Percentiles rank a stretch among this genome's conserved stretches.
Evolutionary conservation across 2,888 invertebrate species (phyloP).

Genomic region (Kryphioiulus occultus): DNA sequence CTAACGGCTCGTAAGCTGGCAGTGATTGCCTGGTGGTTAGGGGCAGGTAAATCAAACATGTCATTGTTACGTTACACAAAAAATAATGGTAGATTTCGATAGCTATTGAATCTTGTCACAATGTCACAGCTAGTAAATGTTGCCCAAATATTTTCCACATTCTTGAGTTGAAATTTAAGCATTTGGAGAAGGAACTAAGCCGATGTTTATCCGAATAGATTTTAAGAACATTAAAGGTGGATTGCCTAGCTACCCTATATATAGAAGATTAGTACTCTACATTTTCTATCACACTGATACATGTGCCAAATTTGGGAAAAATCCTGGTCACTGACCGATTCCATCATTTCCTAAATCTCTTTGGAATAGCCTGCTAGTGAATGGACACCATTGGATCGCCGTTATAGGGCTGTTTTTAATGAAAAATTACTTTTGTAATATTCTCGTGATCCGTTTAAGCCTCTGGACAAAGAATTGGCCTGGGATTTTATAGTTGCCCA

Average conservation of each 20-base stretch:
- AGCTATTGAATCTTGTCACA: too few species aligned
- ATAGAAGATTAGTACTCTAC: background rate
- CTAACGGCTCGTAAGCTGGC: too few species aligned
- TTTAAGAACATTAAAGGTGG: background rate
- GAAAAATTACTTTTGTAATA: background rate
- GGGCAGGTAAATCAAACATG: too few species aligned
- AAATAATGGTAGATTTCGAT: too few species aligned
- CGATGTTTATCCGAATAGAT: too few species aligned
- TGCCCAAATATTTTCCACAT: too few species aligned
- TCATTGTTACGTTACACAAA: too few species aligned
- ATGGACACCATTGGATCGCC: background rate
- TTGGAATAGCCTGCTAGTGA: background rate
- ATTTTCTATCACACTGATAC: background rate
- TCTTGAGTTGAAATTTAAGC: too few species aligned
- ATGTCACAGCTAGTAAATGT: too few species aligned
- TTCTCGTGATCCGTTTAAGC: background rate
- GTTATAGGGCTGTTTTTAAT: background rate
- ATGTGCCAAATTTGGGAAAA: background rate
- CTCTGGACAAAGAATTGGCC: background rate
- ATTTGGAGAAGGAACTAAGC: too few species aligned
- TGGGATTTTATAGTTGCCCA: background rate
- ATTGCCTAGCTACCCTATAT: too few species aligned
- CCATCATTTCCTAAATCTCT: background rate
- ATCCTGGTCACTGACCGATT: background rate
- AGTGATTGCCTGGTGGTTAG: too few species aligned